Base-by-base conservation (phyloP, 2,113 vertebrate genomes). In the Gobiocypris rarus region DNA sequence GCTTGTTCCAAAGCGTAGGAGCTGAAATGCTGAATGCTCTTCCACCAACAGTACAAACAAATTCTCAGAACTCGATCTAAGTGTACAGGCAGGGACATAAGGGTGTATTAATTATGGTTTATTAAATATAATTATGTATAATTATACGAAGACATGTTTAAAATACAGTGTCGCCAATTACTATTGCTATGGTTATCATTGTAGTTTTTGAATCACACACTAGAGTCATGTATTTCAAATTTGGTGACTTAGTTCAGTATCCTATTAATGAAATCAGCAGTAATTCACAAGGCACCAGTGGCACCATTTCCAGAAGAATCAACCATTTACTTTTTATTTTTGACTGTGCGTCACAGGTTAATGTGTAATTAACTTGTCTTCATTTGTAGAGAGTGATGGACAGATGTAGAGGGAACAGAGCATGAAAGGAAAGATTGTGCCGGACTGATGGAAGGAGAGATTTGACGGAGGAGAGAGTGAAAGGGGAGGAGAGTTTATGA, bases 401-500 rank as follows among this genome's bases (percentile, higher is more conserved):
- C 19, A 50, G 81, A 56, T 9, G 45, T n/a, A 50, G 17, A 56
- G 19, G 54, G 31, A 43, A 43, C 45, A 75, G 28, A 58, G 31
- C 15, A n/a, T 48, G 61, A 69, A 50, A 19, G 67, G 61, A 83
- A 28, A 73, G 75, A 56, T 75, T 50, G 26, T 38, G 24, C 1
- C 38, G 43, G 75, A 54, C 63, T 24, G 71, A 65, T 34, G 24
- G 61, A 43, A 19, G 5, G 67, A 75, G 59, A 38, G 43, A 56
- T 58, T 63, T 48, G 69, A 71, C n/a, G 28, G 63, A 22, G 38
- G 84, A 81, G 59, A 54, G 61, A 50, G 48, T 48, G 69, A 71
- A 15, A 56, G 50, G 17, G 50, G 84, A 77, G 41, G 45, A 59
- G 22, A 63, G 78, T 58, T 86, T 83, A 78, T 81, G 83, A 26